phyloP scores from a whole-genome alignment of 2,888 invertebrate species.

The Bombylius discolor region DNA sequence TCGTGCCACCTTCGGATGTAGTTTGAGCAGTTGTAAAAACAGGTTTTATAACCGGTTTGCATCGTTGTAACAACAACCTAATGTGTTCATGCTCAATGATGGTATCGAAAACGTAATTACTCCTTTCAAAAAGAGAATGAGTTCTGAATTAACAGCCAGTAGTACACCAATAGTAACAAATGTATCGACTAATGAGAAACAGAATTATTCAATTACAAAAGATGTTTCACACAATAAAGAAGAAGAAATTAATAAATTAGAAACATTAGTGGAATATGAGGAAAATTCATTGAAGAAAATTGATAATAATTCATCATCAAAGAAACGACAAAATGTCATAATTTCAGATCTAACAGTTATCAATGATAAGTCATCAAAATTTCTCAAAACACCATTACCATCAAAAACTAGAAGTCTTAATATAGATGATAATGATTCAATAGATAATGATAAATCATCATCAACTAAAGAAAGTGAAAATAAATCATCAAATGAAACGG shows the following conservation, averaged over 20 bases:
- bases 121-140: neutral
- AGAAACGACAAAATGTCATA: constrained; percentile 15
- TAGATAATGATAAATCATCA: constrained; percentile 4
- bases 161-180: neutral
- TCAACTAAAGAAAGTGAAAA: neutral
- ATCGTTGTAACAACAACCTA: no score
- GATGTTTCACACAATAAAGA: neutral
- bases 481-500: neutral
- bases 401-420: constrained; percentile 17
- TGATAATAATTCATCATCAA: neutral
- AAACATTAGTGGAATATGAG: neutral
- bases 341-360: constrained; percentile 16
- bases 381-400: constrained; percentile 24
- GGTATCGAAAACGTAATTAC: neutral
- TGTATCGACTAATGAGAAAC: neutral
- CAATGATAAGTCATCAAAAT: constrained; percentile 16
- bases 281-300: neutral
- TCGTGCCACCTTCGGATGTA: no score
- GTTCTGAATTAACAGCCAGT: neutral
- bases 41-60: no score
- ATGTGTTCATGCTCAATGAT: no score
- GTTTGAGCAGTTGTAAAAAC: no score
- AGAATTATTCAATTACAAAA: neutral
- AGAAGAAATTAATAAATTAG: neutral
- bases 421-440: constrained; percentile 6